Evolutionary conservation across 2,888 invertebrate species (phyloP), one percentile per base, ranked within the genome.

Genomic region (Pharmacophagus antenor): DNA sequence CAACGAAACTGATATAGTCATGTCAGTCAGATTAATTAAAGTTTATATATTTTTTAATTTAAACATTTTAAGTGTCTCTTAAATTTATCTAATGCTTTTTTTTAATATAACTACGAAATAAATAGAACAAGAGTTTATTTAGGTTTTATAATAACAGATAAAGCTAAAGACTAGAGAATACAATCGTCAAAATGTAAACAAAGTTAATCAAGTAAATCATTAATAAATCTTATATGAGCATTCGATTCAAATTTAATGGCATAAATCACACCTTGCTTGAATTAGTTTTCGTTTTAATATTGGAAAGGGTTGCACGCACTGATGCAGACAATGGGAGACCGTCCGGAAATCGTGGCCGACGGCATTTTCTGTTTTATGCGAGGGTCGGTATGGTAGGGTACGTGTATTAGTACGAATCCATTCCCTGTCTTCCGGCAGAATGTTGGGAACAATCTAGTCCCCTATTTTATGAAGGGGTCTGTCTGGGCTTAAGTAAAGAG

Each of bases 321-420:
- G 74, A 82, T 73, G 75, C 84, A 82, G 82, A 88, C 88, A 88
- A 87, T 86, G 70, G 80, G 70, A 74, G 72, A 65, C 77, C 72
- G 76, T 68, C 10, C 82, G 83, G 83, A 82, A 84, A 88, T 83
- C 80, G 82, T 73, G 70, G 79, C 79, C 76, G 76, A 82, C 80
- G 82, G 81, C 73, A 84, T 85, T 82, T 81, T 80, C 84, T 77
- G 80, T 84, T 87, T 86, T 82, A 84, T 82, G 78, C 69, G 80
- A 83, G 87, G 88, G 84, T 79, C 68, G 71, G 66, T 53, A 63
- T 70, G 74, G 76, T 75, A 79, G 82, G 85, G 82, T 78, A 76
- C 71, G 69, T 71, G 77, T 79, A 80, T 85, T 83, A 85, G 84
- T 85, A 82, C 74, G 80, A 85, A 85, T 86, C 84, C 83, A 85